Percentiles rank a stretch among this genome's conserved stretches.
Conservation (phyloP, 2,888 invertebrate species). For the Timema podura region DNA sequence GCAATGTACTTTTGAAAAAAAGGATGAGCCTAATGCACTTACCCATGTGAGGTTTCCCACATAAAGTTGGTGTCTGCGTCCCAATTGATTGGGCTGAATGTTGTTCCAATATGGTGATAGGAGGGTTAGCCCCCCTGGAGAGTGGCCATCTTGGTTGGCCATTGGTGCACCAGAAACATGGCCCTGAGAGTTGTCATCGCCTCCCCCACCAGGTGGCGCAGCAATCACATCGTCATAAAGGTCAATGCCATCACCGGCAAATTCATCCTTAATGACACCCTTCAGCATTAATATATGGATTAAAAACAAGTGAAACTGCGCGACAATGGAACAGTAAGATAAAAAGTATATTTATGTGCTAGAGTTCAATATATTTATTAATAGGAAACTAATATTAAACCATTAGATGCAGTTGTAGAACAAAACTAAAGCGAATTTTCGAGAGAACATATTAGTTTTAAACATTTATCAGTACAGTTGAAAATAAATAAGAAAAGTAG, state of each 20-base stretch:
- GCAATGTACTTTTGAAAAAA: too few species aligned
- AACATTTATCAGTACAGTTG: too few species aligned
- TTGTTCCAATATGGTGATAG: constrained; percentile 65
- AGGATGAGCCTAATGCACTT: too few species aligned
- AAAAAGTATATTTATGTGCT: neutral
- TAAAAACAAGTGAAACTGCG: too few species aligned
- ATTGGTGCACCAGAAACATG: constrained; percentile 49
- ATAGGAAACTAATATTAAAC: too few species aligned
- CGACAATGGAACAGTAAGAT: too few species aligned
- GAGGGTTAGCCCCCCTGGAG: constrained; percentile 58
- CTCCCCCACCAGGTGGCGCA: constrained; percentile 57
- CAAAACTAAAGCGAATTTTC: too few species aligned
- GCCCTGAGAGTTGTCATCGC: constrained; percentile 57
- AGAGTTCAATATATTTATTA: neutral
- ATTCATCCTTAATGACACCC: constrained; percentile 59
- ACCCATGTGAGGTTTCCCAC: constrained; percentile 99
- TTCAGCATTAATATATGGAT: constrained; percentile 11
- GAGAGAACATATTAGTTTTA: too few species aligned
- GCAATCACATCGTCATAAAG: constrained; percentile 94
- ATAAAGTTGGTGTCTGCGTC: constrained; percentile 86
- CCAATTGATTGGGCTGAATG: constrained; percentile 63
- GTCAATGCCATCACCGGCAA: constrained; percentile 84
- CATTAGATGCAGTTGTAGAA: too few species aligned
- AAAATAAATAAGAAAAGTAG: too few species aligned
- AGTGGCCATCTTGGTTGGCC: constrained; percentile 38